phyloP scores from a whole-genome alignment of 2,113 vertebrate species.

The Toxostoma redivivum region DNA sequence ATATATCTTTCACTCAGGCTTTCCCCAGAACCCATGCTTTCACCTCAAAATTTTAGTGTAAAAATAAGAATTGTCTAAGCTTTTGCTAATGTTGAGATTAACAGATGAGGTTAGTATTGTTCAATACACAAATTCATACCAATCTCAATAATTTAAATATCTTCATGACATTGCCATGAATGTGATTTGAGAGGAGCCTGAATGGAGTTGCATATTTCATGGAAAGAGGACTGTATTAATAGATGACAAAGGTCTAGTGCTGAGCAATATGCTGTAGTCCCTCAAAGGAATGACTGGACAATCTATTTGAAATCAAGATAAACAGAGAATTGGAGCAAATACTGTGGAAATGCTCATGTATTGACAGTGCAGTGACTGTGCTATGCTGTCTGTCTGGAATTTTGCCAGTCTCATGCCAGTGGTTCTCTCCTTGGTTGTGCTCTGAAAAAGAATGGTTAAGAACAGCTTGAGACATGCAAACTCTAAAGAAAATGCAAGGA shows the following conservation, averaged over 20 bases:
- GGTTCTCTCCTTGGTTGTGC: not conserved
- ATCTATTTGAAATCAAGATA: not conserved
- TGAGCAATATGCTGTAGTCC: not conserved
- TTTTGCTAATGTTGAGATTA: not conserved
- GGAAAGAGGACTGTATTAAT: not conserved
- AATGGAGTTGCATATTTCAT: not conserved
- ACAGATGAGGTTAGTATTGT: not conserved
- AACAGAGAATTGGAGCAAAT: not conserved
- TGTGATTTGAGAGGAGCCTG: not conserved
- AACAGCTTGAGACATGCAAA: not conserved
- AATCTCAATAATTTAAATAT: not conserved
- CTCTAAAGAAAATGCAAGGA: not conserved
- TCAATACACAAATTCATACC: not conserved
- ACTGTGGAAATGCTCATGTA: not conserved
- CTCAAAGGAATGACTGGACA: not conserved
- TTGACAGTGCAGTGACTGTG: not conserved
- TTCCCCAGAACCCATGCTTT: not conserved
- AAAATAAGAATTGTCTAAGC: not conserved
- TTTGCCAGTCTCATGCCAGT: not conserved
- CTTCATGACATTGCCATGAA: not conserved
- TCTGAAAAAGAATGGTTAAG: not conserved
- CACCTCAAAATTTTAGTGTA: not conserved
- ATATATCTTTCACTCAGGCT: not conserved
- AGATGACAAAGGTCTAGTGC: not conserved
- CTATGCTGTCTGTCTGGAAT: not conserved